A percentile compares a stretch with the other conserved stretches of the same genome.
These are phyloP conservation scores for Rhagoletis zephyria DNA, from an alignment of 1,140 invertebrate genomes.

Conservation along the genomic window DNA sequence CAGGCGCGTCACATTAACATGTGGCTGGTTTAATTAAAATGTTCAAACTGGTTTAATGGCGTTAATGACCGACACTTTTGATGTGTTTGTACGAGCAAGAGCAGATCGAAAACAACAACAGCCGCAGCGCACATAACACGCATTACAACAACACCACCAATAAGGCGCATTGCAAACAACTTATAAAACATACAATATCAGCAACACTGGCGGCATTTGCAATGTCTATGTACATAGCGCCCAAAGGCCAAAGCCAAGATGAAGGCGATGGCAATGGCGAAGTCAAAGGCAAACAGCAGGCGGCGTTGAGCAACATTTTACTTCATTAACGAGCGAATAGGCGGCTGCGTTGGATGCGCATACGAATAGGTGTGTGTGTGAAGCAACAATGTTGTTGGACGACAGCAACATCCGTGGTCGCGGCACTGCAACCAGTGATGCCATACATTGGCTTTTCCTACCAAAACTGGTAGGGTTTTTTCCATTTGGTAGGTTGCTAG, in stretches of 20 bases:
- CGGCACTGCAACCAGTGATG: not conserved
- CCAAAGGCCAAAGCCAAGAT: not conserved
- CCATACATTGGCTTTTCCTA: too few species aligned
- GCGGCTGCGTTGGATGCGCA: not conserved
- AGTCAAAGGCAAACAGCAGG: conserved; percentile 16
- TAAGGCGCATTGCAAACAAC: not conserved
- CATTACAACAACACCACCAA: conserved; percentile 2
- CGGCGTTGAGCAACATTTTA: conserved; percentile 49
- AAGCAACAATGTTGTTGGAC: conserved; percentile 16
- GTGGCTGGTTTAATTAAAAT: conserved; percentile 71
- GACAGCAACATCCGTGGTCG: conserved; percentile 12
- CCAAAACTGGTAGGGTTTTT: too few species aligned
- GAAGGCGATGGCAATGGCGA: not conserved
- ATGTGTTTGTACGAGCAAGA: conserved; percentile 14
- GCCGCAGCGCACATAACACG: not conserved
- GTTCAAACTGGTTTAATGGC: conserved; percentile 73
- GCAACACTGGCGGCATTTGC: conserved; percentile 22
- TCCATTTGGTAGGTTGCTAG: too few species aligned
- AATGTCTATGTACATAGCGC: not conserved
- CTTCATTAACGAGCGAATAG: conserved; percentile 36
- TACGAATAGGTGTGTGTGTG: too few species aligned
- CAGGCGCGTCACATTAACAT: conserved; percentile 49
- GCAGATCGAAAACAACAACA: not conserved
- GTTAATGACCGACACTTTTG: conserved; percentile 68
- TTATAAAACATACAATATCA: not conserved